A percentile compares a stretch with the other conserved stretches of the same genome.
Evolutionary conservation across 2,797 vertebrate genomes (phyloP).

Genomic region (Pangasius krempfi): DNA sequence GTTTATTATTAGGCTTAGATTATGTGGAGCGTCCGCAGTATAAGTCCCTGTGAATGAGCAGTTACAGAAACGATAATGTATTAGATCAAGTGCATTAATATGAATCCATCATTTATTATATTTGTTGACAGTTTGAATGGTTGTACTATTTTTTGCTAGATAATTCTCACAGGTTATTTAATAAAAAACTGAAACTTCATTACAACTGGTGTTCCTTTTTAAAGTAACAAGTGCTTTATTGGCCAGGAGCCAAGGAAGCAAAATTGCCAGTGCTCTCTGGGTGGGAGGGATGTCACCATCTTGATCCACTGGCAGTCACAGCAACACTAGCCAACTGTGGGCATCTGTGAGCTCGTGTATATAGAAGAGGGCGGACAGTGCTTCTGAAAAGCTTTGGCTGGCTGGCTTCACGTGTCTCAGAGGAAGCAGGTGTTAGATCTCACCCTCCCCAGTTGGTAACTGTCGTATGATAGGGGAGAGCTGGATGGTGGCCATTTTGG

Average conservation of each 20-base stretch:
- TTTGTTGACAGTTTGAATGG: not conserved
- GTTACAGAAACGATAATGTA: too few relatives aligned
- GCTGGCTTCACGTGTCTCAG: not conserved
- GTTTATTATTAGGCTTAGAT: too few relatives aligned
- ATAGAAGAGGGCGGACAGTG: not conserved
- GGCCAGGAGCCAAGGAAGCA: not conserved
- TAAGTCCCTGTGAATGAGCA: too few relatives aligned
- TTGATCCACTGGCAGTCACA: not conserved
- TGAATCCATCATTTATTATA: too few relatives aligned
- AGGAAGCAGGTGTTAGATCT: not conserved
- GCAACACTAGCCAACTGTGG: not conserved
- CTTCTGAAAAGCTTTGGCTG: not conserved
- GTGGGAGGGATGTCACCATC: not conserved
- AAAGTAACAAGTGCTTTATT: not conserved
- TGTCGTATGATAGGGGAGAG: not conserved
- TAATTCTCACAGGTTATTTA: not conserved
- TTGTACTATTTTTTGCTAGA: not conserved
- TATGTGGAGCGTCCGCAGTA: too few relatives aligned
- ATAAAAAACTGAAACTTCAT: not conserved
- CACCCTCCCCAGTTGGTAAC: not conserved
- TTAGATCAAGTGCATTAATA: too few relatives aligned
- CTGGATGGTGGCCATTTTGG: not conserved
- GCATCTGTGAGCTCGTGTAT: not conserved
- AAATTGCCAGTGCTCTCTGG: not conserved
- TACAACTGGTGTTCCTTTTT: not conserved